Evolutionary conservation across 1,140 invertebrate genomes (phyloP), one percentile per base, ranked within the genome.

Genomic region (Diorhabda sublineata): DNA sequence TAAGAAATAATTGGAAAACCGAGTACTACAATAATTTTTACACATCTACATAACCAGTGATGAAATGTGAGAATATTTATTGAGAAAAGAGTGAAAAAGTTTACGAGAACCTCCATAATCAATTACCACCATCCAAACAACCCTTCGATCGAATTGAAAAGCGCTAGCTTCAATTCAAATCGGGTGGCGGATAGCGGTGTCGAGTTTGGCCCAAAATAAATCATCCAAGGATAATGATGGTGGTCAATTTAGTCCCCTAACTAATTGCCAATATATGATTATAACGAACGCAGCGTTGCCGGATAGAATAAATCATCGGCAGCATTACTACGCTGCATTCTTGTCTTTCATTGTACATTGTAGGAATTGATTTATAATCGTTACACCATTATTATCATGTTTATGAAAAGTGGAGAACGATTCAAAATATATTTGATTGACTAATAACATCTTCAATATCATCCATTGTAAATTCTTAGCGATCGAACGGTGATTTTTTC

Each of bases 221-320:
- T 78, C 77, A 78, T 77, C 76, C 73, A 75, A 75, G 74, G 74
- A 78, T 79, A 79, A 79, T 78, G 77, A 78, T 73, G 78, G 73
- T 75, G 78, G 78, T 79, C 78, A 79, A 79, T 79, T 79, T 79
- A 76, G 78, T 78, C 73, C 77, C 73, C 76, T 76, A 79, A 79
- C 78, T 79, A 79, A 79, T 79, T 79, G 78, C 77, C 78, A 79
- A 79, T 79, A 79, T 79, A 77, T 76, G 77, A 79, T 79, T 79
- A 79, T 78, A 79, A 78, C 77, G 77, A 78, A 79, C 76, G 71
- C 69, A 68, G 73, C 72, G 70, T 69, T 67, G 72, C 68, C 66
- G 63, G 63, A 70, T 71, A 74, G 2, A 52, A 52, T 78, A 77
- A 77, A 78, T 78, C 76, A 77, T 77, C 72, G 74, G 63, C 71